A percentile compares a stretch with the other conserved stretches of the same genome.
These are phyloP conservation scores for Mesitornis unicolor DNA, from an alignment of 2,113 vertebrate species.

Conservation along the genomic window DNA sequence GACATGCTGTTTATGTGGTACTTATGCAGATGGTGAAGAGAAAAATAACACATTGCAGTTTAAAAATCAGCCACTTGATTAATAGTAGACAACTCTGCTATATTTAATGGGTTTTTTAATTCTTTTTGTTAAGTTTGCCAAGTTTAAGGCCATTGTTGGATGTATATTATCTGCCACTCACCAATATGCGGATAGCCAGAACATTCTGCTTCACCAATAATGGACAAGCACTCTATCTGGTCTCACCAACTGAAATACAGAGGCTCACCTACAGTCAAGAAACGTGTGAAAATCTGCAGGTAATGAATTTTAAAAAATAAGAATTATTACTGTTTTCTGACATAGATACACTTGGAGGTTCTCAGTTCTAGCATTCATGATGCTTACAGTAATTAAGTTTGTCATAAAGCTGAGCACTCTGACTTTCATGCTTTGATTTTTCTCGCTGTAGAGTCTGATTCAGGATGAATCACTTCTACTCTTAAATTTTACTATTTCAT, in stretches of 20 bases:
- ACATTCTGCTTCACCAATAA: conserved; percentile 99
- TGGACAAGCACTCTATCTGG: conserved; percentile 95
- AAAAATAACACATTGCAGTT: not conserved
- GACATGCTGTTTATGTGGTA: not conserved
- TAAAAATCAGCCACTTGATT: not conserved
- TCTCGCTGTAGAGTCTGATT: not conserved
- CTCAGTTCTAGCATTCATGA: not conserved
- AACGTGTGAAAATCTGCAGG: conserved; percentile 97
- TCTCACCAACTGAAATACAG: conserved; percentile 97
- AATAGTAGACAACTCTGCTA: not conserved
- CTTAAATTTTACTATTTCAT: not conserved
- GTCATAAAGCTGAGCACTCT: not conserved
- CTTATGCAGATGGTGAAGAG: not conserved
- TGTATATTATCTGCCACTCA: conserved; percentile 97
- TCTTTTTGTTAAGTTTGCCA: conserved; percentile 84
- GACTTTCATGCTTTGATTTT: not conserved
- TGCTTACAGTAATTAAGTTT: not conserved
- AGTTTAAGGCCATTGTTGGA: conserved; percentile 95
- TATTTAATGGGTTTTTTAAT: conserved; percentile 7
- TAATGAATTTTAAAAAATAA: conserved; percentile 39
- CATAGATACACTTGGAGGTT: not conserved
- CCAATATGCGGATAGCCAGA: conserved; percentile 98
- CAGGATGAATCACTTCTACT: not conserved
- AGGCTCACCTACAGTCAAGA: conserved; percentile 98
- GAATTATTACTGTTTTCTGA: not conserved